Evolutionary conservation across 2,888 invertebrate genomes (phyloP).

Genomic region (Zygogramma bicolorata): DNA sequence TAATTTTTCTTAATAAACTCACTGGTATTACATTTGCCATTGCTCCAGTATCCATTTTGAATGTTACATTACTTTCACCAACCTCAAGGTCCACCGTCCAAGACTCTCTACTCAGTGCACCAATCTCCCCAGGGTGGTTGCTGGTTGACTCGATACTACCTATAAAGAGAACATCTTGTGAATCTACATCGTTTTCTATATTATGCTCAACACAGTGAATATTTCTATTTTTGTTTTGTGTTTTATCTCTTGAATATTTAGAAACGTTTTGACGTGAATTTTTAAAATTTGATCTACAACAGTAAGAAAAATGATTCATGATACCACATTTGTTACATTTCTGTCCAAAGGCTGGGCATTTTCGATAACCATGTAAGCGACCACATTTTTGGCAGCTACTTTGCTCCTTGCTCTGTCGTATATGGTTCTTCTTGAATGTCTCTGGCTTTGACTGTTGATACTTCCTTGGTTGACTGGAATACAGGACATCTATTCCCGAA

Average conservation of each 20-base stretch:
- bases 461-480: background rate
- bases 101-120: slow-evolving; percentile 7
- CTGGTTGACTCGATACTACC: slow-evolving; percentile 17
- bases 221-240: background rate
- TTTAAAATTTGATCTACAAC: background rate
- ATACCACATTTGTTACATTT: slow-evolving; percentile 30
- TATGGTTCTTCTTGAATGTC: background rate
- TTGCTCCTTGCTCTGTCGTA: background rate
- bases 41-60: slow-evolving; percentile 13
- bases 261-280: background rate
- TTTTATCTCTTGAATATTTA: background rate
- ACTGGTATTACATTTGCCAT: slow-evolving; percentile 16
- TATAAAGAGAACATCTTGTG: slow-evolving; percentile 22
- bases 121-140: slow-evolving; percentile 2
- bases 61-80: background rate
- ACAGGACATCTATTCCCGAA: background rate
- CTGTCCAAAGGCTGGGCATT: slow-evolving; percentile 24
- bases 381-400: slow-evolving; percentile 29
- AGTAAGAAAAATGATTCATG: slow-evolving; percentile 26
- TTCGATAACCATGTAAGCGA: slow-evolving; percentile 13
- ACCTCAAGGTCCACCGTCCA: slow-evolving; percentile 10
- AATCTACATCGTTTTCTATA: slow-evolving; percentile 17
- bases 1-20: slow-evolving; percentile 3
- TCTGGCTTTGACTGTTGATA: slow-evolving; percentile 5
- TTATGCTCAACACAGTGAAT: background rate